Evolutionary conservation across 2,113 vertebrate genomes (phyloP), one percentile per base, ranked within the genome.

Genomic region (Rhombomys opimus): DNA sequence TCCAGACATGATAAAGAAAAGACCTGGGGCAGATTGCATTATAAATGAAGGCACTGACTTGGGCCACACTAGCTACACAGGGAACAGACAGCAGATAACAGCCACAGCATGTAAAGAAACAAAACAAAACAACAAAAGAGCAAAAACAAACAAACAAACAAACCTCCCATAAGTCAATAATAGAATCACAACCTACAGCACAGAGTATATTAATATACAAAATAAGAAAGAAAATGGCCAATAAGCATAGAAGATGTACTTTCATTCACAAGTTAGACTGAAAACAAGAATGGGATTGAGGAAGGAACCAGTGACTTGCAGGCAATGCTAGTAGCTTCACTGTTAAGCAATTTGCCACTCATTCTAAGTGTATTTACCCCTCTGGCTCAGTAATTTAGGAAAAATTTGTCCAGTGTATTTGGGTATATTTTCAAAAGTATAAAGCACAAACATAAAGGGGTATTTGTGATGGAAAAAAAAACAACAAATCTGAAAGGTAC

Each of bases 171-270:
- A 23, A 72, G 20, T 20, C 67, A 30, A 0, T 1, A 46, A 27
- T 2, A 46, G 3, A 65, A 6, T 1, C 10, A n/a, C 38, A 73
- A 14, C 7, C 4, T 32, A 6, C 1, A 23, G 32, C 41, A 46
- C 32, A 7, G 4, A 54, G 10, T 7, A 10, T 5, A 73, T 7
- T 5, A 75, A 54, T 22, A 10, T 4, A 12, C 3, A 25, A 61
- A 73, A 25, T 1, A 32, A 68, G 82, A 61, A 68, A 25, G 1
- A 27, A 32, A 61, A 41, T 0, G 17, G 30, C 22, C 46, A 32
- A 4, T 0, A 0, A 14, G 52, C 23, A 5, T 0, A 2, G 32
- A 11, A 6, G 35, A 25, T 0, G 11, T 41, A 65, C 14, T 52
- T 11, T 46, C 7, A 1, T 3, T 59, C 25, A 0, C 18, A 15